A percentile compares a stretch with the other conserved stretches of the same genome.
phyloP scores from a whole-genome alignment of 2,888 invertebrate species.

The Stenurella melanura region DNA sequence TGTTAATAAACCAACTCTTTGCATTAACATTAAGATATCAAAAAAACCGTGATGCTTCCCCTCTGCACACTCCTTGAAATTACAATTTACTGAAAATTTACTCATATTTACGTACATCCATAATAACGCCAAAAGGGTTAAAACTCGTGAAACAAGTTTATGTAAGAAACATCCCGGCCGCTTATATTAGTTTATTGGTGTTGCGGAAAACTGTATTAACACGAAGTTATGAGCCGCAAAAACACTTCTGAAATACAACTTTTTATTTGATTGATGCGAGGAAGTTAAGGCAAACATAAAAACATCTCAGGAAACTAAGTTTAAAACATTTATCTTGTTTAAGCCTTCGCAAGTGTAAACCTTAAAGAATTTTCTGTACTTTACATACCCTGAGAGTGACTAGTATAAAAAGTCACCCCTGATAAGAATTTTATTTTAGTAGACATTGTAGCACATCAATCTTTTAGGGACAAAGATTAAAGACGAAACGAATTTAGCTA shows the following conservation, averaged over 20 bases:
- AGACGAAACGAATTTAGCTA: slow-evolving; percentile 46
- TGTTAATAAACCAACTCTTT: no score
- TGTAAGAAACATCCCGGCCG: no score
- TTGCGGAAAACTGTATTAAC: slow-evolving; percentile 11
- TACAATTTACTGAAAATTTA: no score
- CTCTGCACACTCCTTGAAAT: no score
- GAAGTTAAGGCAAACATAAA: slow-evolving; percentile 38
- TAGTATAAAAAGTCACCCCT: slow-evolving; percentile 44
- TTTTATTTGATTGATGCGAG: slow-evolving; percentile 33
- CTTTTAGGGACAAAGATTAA: slow-evolving; percentile 50
- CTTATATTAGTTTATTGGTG: neutral
- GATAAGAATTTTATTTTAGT: slow-evolving; percentile 51
- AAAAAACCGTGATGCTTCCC: no score
- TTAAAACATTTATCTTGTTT: slow-evolving; percentile 55
- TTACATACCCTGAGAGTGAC: slow-evolving; percentile 48
- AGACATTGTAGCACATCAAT: slow-evolving; percentile 48
- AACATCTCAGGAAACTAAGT: slow-evolving; percentile 44
- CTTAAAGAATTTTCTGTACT: slow-evolving; percentile 51
- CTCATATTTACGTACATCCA: no score
- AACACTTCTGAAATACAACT: slow-evolving; percentile 18
- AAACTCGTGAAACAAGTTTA: no score
- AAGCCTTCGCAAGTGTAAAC: slow-evolving; percentile 50
- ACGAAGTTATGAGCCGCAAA: slow-evolving; percentile 15
- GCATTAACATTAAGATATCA: no score
- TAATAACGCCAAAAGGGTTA: no score